Conservation (phyloP, 2,888 invertebrate species). For the Agonopterix heracliana region DNA sequence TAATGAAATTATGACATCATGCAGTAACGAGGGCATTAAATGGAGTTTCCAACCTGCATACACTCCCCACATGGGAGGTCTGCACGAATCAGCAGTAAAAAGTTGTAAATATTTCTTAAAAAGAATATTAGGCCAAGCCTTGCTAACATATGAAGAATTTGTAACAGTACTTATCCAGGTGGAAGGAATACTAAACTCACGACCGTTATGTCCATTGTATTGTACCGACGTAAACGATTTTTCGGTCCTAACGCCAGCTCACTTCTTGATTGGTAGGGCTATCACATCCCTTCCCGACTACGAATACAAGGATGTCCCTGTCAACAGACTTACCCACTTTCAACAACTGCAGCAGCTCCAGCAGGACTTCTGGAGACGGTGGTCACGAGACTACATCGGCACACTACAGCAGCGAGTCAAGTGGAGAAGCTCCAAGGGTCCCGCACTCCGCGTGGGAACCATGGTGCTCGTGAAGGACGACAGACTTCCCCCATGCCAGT, state of each 20-base stretch:
- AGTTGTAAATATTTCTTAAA: constrained; percentile 5
- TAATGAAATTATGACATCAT: neutral
- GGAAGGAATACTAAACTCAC: constrained; percentile 23
- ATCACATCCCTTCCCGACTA: constrained; percentile 12
- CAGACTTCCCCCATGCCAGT: neutral
- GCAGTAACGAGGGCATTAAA: constrained; percentile 1
- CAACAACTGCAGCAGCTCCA: constrained; percentile 10
- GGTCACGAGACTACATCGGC: constrained; percentile 12
- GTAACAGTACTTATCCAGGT: constrained; percentile 9
- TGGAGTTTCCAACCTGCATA: constrained; percentile 15
- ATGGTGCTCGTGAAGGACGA: neutral
- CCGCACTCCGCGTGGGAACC: neutral
- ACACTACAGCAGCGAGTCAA: neutral
- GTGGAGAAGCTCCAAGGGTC: neutral
- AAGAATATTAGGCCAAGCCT: constrained; percentile 5
- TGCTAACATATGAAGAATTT: constrained; percentile 10
- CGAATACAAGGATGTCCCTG: constrained; percentile 4
- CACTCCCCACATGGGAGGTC: constrained; percentile 14
- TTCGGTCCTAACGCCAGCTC: constrained; percentile 25
- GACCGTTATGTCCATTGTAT: constrained; percentile 19
- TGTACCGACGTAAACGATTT: constrained; percentile 19
- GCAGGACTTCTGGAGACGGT: neutral
- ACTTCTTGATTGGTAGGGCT: constrained; percentile 25
- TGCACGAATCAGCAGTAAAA: constrained; percentile 11
- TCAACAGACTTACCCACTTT: constrained; percentile 5